phyloP scores from a whole-genome alignment of 2,113 vertebrate genomes.

The Sinosuthora webbiana region DNA sequence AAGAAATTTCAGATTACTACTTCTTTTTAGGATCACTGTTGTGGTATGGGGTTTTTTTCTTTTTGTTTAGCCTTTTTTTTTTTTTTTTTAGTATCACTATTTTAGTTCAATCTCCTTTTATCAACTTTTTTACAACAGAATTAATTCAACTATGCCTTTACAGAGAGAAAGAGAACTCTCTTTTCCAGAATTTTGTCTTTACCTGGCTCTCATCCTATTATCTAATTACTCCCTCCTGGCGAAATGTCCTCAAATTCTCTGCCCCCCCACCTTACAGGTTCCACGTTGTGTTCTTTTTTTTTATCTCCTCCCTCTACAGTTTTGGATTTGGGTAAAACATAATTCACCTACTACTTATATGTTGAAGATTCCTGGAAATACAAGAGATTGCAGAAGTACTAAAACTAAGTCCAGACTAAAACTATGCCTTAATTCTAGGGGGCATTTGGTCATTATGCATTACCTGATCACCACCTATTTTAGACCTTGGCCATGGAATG shows the following conservation, averaged over 20 bases:
- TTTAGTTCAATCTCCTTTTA: not conserved
- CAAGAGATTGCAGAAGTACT: not conserved
- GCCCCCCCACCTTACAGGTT: not conserved
- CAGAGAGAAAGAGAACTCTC: not conserved
- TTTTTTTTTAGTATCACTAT: not conserved
- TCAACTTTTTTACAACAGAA: not conserved
- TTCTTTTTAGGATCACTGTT: not conserved
- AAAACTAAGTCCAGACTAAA: not conserved
- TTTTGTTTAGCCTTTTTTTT: too few relatives aligned
- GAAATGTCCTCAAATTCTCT: not conserved
- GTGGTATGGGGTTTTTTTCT: not conserved
- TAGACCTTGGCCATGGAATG: constrained; percentile 85
- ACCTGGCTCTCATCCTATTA: not conserved
- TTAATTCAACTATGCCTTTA: not conserved
- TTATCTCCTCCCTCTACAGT: not conserved
- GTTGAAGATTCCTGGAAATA: not conserved
- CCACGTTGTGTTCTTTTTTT: not conserved
- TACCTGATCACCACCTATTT: constrained; percentile 92
- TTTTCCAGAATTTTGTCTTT: not conserved
- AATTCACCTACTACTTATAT: not conserved
- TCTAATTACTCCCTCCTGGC: not conserved
- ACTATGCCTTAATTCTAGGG: not conserved
- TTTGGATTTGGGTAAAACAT: not conserved
- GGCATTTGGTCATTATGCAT: not conserved
- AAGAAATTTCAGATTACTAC: not conserved